Conservation (phyloP, 1,140 invertebrate genomes). For the Drosophila teissieri region DNA sequence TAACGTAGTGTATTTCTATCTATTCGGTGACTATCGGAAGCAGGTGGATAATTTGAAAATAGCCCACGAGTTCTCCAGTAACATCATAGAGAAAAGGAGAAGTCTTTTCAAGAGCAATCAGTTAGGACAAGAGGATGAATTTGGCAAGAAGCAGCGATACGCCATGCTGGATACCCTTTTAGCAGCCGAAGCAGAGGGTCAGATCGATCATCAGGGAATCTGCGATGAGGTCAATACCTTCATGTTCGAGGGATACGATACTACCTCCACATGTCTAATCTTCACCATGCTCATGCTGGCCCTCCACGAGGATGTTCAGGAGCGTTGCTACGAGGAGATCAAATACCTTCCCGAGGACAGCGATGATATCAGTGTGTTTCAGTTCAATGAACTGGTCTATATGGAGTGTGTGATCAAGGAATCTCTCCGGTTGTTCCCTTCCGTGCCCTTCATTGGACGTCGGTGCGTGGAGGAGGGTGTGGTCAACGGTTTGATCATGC, state of each 20-base stretch:
- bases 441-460: slow-evolving; percentile 88
- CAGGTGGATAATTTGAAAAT: slow-evolving; percentile 50
- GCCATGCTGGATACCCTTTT: slow-evolving; percentile 93
- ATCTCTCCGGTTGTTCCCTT: slow-evolving; percentile 87
- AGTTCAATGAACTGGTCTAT: slow-evolving; percentile 87
- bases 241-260: slow-evolving; percentile 92
- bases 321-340: slow-evolving; percentile 86
- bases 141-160: slow-evolving; percentile 85
- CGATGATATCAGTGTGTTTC: slow-evolving; percentile 84
- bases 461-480: slow-evolving; percentile 85
- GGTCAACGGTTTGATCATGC: slow-evolving; percentile 84
- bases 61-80: slow-evolving; percentile 69
- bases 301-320: slow-evolving; percentile 87
- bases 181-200: slow-evolving; percentile 85
- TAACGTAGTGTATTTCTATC: slow-evolving; percentile 38
- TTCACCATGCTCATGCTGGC: slow-evolving; percentile 88
- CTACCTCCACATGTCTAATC: slow-evolving; percentile 87
- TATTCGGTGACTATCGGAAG: slow-evolving; percentile 58
- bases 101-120: slow-evolving; percentile 28
- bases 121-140: slow-evolving; percentile 8
- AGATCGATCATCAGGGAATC: slow-evolving; percentile 88
- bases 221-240: slow-evolving; percentile 94
- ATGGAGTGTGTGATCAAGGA: slow-evolving; percentile 88
- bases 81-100: slow-evolving; percentile 69
- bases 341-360: slow-evolving; percentile 30